Base-by-base conservation (phyloP, 2,888 invertebrate genomes). In the Macaria liturata region DNA sequence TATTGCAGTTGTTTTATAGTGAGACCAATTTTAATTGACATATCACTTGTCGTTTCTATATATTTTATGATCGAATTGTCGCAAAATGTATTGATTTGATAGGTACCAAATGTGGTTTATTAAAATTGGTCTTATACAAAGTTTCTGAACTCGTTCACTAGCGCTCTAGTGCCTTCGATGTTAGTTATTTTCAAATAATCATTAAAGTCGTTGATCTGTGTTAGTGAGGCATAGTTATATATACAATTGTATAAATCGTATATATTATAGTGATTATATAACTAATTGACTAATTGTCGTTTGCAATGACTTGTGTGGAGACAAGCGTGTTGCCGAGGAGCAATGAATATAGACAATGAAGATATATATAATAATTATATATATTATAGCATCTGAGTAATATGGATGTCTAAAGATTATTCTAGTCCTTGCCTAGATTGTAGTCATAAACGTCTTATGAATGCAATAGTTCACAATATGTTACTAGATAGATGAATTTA, bases 141-240 rank as follows among this genome's bases (percentile, higher is more conserved):
- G 56, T 62, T 67, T 71, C 51, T 37, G 48, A 56, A 20, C 48
- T 20, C 56, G 75, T 70, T 74, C 88, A 86, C 87, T 89, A 90
- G 90, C 68, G 76, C 73, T 81, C 86, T 90, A 88, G 90, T 90
- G 91, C 90, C 90, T 91, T 91, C 84, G 73, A 77, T 67, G 70
- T 66, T 72, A 34, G 48, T 70, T 78, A 69, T 72, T 74, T 68
- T 66, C 65, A 62, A 64, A 57, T 68, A 61, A 63, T 61, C 59
- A 63, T 63, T 46, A 59, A 44, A 46, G 34, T 76, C 76, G 80
- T 85, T 83, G 72, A 84, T 88, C 87, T 78, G 74, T 85, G 86
- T 87, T 88, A 88, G 88, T 88, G 86, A 88, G 70, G 66, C 54
- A 54, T 57, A 48, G 53, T 20, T 20, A 37, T 48, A 32, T 50